Evolutionary conservation across 2,797 vertebrate species (phyloP), one percentile per base, ranked within the genome.

Genomic region (Sebastiscus tertius): DNA sequence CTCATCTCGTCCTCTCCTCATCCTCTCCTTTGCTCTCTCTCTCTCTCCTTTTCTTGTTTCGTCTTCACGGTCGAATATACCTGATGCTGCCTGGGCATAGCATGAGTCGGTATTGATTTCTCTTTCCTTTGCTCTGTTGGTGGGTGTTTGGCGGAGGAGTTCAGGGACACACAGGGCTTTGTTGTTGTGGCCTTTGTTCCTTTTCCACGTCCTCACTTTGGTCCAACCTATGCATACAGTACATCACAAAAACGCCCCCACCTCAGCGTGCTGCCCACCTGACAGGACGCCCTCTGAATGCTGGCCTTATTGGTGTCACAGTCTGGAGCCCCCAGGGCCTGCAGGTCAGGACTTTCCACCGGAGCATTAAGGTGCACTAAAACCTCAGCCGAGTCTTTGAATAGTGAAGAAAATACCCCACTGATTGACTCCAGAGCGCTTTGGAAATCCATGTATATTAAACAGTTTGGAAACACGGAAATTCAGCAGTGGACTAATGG

Each of bases 41-140:
- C 60, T 64, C 59, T 46, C 14, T 59, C 66, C 74, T 85, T 52
- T 79, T 39, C 85, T 87, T 86, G 80, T 90, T 89, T 87, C 46
- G 55, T 92, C 84, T 89, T 88, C 86, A 88, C 54, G 86, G 86
- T 86, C 63, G 74, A 88, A 88, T 80, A 77, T 89, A 89, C 88
- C 87, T 87, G 86, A 86, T 77, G 67, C 81, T 78, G 80, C 81
- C 78, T 70, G 84, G 70, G 81, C 83, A 54, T 88, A 86, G 89
- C 82, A 64, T 83, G 90, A 92, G 88, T 88, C 54, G 2, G 27
- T 93, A 94, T 94, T 75, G 93, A 94, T 94, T 92, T 88, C 74
- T 88, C 73, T 69, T 86, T 75, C 80, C 82, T 90, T 75, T 80
- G 82, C 89, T 89, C 80, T 79, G 84, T 74, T 71, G 79, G 88